These are phyloP conservation scores for Pagrus major DNA, from an alignment of 2,113 vertebrate genomes.

Conservation along the genomic window DNA sequence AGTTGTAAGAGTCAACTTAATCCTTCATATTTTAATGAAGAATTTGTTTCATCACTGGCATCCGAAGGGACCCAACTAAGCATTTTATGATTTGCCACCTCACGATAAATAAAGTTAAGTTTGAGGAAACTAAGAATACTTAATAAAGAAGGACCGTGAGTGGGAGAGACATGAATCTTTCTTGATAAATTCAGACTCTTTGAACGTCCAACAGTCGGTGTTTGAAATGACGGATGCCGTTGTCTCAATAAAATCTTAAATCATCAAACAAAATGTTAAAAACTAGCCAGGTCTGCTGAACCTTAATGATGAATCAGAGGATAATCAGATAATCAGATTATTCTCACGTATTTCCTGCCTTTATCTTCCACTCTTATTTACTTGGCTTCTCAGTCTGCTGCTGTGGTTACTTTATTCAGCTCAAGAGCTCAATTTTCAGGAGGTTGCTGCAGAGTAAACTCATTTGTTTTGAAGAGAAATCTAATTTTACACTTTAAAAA, in stretches of 20 bases:
- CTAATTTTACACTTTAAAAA: not conserved
- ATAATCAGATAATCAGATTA: not conserved
- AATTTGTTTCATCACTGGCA: not conserved
- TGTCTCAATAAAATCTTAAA: not conserved
- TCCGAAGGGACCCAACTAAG: not conserved
- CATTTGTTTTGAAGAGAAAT: not conserved
- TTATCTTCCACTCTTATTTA: too few relatives aligned
- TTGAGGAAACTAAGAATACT: not conserved
- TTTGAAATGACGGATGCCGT: too few relatives aligned
- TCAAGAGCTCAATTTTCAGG: too few relatives aligned
- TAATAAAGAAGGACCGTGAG: not conserved
- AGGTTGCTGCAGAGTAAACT: not conserved
- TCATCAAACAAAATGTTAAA: not conserved
- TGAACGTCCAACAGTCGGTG: too few relatives aligned
- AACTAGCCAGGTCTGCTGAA: not conserved
- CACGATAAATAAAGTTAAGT: not conserved
- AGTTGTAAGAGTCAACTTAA: too few relatives aligned
- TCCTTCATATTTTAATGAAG: not conserved
- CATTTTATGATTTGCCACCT: not conserved
- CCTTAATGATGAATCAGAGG: not conserved
- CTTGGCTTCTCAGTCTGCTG: too few relatives aligned
- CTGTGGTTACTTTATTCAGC: too few relatives aligned
- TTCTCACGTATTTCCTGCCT: not conserved
- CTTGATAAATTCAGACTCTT: not conserved
- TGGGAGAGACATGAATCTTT: not conserved